These are phyloP conservation scores for Watersipora subatra DNA, from an alignment of 1,140 invertebrate species.

Conservation along the genomic window DNA sequence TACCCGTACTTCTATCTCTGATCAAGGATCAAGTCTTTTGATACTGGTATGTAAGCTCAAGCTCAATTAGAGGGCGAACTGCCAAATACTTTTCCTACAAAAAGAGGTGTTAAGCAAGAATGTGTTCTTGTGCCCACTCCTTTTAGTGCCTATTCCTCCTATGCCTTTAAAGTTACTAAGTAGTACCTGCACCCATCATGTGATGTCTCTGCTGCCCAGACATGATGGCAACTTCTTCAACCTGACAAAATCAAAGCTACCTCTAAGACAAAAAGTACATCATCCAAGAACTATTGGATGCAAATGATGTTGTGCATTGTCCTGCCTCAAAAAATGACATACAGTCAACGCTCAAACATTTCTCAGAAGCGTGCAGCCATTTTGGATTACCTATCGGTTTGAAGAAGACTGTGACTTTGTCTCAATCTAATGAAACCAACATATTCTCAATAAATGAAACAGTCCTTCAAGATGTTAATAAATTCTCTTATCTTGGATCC, in stretches of 20 bases:
- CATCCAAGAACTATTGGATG: background rate
- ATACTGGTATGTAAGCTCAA: conserved; percentile 6
- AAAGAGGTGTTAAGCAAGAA: conserved; percentile 10
- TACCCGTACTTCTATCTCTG: conserved; percentile 1
- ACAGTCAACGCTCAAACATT: background rate
- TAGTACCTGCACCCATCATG: conserved; percentile 1
- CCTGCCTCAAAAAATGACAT: background rate
- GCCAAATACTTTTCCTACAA: conserved; percentile 4
- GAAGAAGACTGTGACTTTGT: background rate
- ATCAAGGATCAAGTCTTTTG: conserved; percentile 4
- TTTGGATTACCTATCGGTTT: conserved; percentile 1
- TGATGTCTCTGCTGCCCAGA: conserved; percentile 1
- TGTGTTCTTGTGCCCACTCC: conserved; percentile 12
- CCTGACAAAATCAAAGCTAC: conserved; percentile 5
- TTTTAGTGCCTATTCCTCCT: conserved; percentile 12
- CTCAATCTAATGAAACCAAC: background rate
- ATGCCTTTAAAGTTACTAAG: background rate
- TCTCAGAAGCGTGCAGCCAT: background rate
- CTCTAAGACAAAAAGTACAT: background rate
- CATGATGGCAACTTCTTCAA: conserved; percentile 11
- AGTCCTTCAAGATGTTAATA: background rate
- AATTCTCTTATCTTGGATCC: conserved; percentile 6
- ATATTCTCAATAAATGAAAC: background rate
- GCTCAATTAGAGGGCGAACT: conserved; percentile 2
- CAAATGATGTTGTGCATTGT: background rate